Percentiles rank a stretch among this genome's conserved stretches.
These are phyloP conservation scores for Malurus cyaneus DNA, from an alignment of 2,113 vertebrate genomes.

Conservation along the genomic window DNA sequence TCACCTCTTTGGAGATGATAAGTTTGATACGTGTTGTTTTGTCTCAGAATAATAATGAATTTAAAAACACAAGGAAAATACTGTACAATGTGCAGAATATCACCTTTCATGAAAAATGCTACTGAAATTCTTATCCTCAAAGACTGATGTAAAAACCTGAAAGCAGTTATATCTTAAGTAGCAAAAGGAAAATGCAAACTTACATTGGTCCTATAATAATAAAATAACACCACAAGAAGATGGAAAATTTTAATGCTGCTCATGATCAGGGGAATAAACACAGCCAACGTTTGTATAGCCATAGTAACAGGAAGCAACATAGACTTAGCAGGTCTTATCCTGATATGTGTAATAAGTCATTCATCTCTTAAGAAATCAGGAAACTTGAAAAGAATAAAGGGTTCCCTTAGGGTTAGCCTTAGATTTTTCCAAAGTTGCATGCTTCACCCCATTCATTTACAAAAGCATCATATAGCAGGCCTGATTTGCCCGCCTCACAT, in stretches of 20 bases:
- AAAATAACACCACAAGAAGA: background rate
- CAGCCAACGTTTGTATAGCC: background rate
- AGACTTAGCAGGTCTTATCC: background rate
- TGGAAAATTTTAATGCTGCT: background rate
- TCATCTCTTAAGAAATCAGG: background rate
- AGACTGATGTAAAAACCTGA: background rate
- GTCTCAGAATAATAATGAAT: background rate
- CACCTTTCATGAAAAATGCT: background rate
- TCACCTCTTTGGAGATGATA: background rate
- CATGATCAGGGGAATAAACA: background rate
- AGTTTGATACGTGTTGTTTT: background rate
- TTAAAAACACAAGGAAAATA: background rate
- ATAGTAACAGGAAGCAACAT: background rate
- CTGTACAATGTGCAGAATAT: background rate
- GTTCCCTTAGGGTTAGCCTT: background rate
- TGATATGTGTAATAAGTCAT: background rate
- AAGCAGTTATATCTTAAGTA: background rate
- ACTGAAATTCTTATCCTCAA: background rate
- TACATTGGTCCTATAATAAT: background rate
- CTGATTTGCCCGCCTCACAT: background rate
- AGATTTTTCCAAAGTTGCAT: background rate
- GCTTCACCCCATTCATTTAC: background rate
- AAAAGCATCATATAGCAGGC: background rate
- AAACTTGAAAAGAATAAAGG: background rate
- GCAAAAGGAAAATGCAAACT: background rate